phyloP scores from a whole-genome alignment of 1,140 invertebrate species.

The Psix sp. region DNA sequence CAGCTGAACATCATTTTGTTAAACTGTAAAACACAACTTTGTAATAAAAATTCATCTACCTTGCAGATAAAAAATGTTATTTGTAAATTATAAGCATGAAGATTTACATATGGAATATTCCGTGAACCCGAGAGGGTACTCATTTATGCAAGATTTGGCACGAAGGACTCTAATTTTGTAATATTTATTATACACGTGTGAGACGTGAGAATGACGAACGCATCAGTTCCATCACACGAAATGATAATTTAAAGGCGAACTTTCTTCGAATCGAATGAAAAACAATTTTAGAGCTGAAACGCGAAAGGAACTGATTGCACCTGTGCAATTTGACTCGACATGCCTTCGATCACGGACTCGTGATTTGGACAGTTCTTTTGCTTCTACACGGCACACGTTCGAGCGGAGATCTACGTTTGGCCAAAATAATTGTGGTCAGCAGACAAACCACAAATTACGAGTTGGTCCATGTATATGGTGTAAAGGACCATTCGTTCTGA shows the following conservation, averaged over 20 bases:
- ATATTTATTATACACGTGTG: conserved; percentile 8
- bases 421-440: conserved; percentile 55
- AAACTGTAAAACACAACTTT: no score
- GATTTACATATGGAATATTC: no score
- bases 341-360: conserved; percentile 20
- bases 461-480: not conserved
- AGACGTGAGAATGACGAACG: conserved; percentile 4
- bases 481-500: conserved; percentile 35
- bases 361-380: conserved; percentile 29
- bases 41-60: no score
- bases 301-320: conserved; percentile 13
- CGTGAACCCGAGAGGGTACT: no score
- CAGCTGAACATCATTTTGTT: no score
- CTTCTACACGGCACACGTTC: conserved; percentile 7
- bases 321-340: conserved; percentile 24
- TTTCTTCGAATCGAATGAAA: conserved; percentile 21
- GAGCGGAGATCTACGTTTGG: conserved; percentile 9
- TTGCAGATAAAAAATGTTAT: no score
- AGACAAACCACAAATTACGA: conserved; percentile 2
- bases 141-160: conserved; percentile 11
- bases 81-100: no score
- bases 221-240: conserved; percentile 12
- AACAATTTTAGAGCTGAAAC: conserved; percentile 10
- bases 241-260: conserved; percentile 16
- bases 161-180: conserved; percentile 14